Evolutionary conservation across 2,888 invertebrate species (phyloP).

Genomic region (Stegana nigrithorax): DNA sequence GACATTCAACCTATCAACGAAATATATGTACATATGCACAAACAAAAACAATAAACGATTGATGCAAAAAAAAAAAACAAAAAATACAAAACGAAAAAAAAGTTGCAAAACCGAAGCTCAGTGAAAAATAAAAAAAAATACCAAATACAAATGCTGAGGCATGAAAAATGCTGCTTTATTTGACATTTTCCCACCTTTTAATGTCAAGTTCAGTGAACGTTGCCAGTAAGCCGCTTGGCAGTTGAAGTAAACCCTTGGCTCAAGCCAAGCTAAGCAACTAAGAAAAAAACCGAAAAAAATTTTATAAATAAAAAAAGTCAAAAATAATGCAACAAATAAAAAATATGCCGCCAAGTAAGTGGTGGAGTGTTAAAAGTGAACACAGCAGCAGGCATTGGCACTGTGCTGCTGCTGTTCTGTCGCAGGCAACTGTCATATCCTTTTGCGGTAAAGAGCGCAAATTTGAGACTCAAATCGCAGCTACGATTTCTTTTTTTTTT

Average conservation of each 20-base stretch:
- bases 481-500: no score
- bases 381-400: neutral
- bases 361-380: neutral
- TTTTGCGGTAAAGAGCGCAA: constrained; percentile 45
- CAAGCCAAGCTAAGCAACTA: constrained; percentile 31
- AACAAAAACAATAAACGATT: no score
- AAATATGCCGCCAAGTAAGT: neutral
- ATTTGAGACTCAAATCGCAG: no score
- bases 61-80: no score
- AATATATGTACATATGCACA: no score
- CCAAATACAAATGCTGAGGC: no score
- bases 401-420: neutral
- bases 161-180: constrained; percentile 38
- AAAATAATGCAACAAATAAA: no score
- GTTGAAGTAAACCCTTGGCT: constrained; percentile 19
- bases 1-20: no score
- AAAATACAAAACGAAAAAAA: no score
- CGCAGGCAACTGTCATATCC: constrained; percentile 50
- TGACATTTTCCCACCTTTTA: constrained; percentile 68
- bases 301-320: neutral
- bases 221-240: constrained; percentile 30
- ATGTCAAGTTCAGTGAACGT: constrained; percentile 46
- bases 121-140: no score
- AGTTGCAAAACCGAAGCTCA: no score
- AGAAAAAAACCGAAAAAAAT: constrained; percentile 22